Evolutionary conservation across 2,888 invertebrate genomes (phyloP), one percentile per base, ranked within the genome.

Genomic region (Prosapia bicincta): DNA sequence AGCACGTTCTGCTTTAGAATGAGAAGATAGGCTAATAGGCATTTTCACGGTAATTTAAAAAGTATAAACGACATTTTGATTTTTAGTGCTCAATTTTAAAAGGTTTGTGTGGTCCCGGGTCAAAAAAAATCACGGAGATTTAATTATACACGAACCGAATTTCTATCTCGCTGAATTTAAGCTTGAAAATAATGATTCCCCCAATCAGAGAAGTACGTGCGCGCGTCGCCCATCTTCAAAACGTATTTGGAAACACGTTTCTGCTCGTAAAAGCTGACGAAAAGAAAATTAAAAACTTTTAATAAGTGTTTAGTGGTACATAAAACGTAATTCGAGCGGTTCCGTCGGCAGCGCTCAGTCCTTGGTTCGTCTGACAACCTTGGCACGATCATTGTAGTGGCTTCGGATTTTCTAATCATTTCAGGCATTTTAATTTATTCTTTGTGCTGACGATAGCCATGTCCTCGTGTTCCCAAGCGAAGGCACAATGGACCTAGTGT

Each of bases 371-470:
- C 74, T 68, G 73, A 73, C 73, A 73, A 69, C 69, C 74, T 32
- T 74, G 74, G 65, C 74, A 28, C 65, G 32, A 28, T 30, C 69
- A 74, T 74, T 74, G 74, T 74, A 69, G 65, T 74, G 54, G 54
- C 54, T 54, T 54, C 20, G 54, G 54, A 54, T 74, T 74, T 74
- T 74, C 74, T 74, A 74, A 74, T 74, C 74, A 74, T 74, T 74
- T 69, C 74, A 74, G 74, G 74, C 69, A 74, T 74, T 74, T 74
- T 74, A 74, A 74, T 74, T 74, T 74, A 26, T 69, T 69, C 74
- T 74, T 74, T 74, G 74, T 74, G 69, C 24, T 65, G 54, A 54
- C n/a, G 54, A 54, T 54, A 54, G 54, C 20, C 54, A 54, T 54
- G 54, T 54, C 54, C 54, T 65, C 74, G 30, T 74, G 74, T 74